Evolutionary conservation across 1,140 invertebrate species (phyloP).

Genomic region (Mactra quadrangularis): DNA sequence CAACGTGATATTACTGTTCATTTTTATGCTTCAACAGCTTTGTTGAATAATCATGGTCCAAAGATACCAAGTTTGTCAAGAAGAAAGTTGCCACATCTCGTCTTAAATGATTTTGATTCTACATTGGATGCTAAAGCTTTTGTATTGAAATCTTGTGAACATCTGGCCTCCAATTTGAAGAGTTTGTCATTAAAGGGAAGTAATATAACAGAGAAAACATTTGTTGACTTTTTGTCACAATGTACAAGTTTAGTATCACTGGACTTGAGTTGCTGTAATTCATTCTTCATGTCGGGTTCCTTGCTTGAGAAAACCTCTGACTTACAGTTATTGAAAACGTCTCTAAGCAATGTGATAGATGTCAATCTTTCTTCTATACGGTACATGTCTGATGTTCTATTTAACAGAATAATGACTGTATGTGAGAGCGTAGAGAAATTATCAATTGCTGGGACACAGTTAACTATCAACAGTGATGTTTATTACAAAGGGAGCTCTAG

Average conservation of each 20-base stretch:
- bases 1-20: slow-evolving; percentile 77
- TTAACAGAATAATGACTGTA: slow-evolving; percentile 87
- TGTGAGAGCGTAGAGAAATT: slow-evolving; percentile 86
- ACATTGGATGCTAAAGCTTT: slow-evolving; percentile 69
- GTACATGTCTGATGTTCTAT: slow-evolving; percentile 89
- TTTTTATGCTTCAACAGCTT: slow-evolving; percentile 63
- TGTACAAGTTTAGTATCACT: slow-evolving; percentile 85
- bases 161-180: slow-evolving; percentile 70
- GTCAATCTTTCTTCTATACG: slow-evolving; percentile 88
- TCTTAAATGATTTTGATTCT: slow-evolving; percentile 76
- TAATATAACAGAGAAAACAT: slow-evolving; percentile 75
- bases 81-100: slow-evolving; percentile 72
- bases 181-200: slow-evolving; percentile 77
- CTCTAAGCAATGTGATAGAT: slow-evolving; percentile 86
- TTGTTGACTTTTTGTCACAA: slow-evolving; percentile 73
- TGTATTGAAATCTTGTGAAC: slow-evolving; percentile 71
- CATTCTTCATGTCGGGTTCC: slow-evolving; percentile 89
- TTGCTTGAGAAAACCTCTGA: slow-evolving; percentile 87
- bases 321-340: slow-evolving; percentile 83
- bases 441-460: slow-evolving; percentile 87
- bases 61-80: slow-evolving; percentile 53
- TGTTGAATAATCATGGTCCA: slow-evolving; percentile 1
- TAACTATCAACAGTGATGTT: slow-evolving; percentile 88
- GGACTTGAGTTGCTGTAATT: slow-evolving; percentile 87
- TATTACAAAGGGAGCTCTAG: slow-evolving; percentile 85